Evolutionary conservation across 2,888 invertebrate genomes (phyloP).

Genomic region (Diloba caeruleocephala): DNA sequence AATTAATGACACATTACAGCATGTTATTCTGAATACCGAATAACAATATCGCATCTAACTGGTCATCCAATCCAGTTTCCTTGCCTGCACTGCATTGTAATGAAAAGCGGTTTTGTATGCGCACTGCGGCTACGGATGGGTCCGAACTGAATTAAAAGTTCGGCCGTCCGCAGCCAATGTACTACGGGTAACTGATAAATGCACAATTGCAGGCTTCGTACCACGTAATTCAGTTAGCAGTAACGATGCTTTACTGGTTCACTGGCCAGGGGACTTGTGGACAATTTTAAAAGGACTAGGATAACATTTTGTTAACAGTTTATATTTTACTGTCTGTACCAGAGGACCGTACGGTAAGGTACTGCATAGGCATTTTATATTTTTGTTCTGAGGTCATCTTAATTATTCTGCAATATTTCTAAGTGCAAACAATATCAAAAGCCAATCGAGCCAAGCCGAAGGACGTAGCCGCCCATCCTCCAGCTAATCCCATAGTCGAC

Average conservation of each 20-base stretch:
- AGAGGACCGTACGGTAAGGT: no score
- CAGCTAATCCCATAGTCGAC: no score
- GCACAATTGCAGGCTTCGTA: slow-evolving; percentile 41
- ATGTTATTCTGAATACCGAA: neutral
- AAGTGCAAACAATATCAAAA: no score
- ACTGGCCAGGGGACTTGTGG: slow-evolving; percentile 22
- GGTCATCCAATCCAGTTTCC: slow-evolving; percentile 39
- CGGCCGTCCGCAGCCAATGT: slow-evolving; percentile 38
- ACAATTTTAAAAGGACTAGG: slow-evolving; percentile 19
- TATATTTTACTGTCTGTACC: no score
- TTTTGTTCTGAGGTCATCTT: no score
- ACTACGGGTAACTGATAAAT: slow-evolving; percentile 49
- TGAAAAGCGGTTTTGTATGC: slow-evolving; percentile 55
- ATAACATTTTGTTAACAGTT: neutral
- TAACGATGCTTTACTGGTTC: slow-evolving; percentile 39
- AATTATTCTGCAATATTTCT: no score
- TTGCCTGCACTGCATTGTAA: slow-evolving; percentile 44
- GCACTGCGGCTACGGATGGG: slow-evolving; percentile 34
- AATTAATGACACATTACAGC: no score
- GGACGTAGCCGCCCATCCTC: no score
- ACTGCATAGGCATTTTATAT: no score
- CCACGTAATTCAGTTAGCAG: slow-evolving; percentile 43
- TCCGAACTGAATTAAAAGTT: slow-evolving; percentile 56
- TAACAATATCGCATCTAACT: slow-evolving; percentile 10
- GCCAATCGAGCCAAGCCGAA: no score